phyloP scores from a whole-genome alignment of 2,888 invertebrate genomes.

The Loripinus fragilis region DNA sequence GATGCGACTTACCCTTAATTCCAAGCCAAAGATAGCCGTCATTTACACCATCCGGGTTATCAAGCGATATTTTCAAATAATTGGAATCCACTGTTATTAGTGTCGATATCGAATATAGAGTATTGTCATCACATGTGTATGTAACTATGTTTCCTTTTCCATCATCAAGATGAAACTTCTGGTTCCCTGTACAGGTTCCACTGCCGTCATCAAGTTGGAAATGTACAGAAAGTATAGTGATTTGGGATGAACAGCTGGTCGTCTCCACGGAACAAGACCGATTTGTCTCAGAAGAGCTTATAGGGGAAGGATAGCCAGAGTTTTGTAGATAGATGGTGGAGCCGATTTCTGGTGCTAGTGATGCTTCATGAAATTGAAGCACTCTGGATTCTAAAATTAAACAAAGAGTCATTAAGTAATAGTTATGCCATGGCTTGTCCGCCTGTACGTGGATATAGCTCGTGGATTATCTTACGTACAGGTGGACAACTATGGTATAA shows the following conservation, averaged over 20 bases:
- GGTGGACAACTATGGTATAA: too few species aligned
- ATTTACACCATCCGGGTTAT: background rate
- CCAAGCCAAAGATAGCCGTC: background rate
- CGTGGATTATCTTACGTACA: too few species aligned
- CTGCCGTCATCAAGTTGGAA: background rate
- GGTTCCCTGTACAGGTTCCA: background rate
- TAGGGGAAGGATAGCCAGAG: background rate
- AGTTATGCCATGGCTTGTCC: too few species aligned
- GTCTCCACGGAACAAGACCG: background rate
- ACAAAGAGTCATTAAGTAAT: too few species aligned
- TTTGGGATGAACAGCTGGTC: background rate
- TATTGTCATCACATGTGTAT: background rate
- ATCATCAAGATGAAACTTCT: background rate
- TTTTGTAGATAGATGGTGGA: background rate
- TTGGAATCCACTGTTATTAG: background rate
- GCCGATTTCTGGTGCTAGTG: background rate
- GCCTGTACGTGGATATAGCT: too few species aligned
- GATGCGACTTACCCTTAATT: slow-evolving; percentile 1
- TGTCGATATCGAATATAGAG: background rate
- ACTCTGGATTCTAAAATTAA: too few species aligned
- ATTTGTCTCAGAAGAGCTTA: background rate
- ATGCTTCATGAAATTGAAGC: too few species aligned
- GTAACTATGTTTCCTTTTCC: too few species aligned
- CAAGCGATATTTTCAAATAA: background rate
- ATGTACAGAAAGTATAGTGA: background rate